Conservation (phyloP, 1,140 invertebrate species). For the Drosophila yakuba region DNA sequence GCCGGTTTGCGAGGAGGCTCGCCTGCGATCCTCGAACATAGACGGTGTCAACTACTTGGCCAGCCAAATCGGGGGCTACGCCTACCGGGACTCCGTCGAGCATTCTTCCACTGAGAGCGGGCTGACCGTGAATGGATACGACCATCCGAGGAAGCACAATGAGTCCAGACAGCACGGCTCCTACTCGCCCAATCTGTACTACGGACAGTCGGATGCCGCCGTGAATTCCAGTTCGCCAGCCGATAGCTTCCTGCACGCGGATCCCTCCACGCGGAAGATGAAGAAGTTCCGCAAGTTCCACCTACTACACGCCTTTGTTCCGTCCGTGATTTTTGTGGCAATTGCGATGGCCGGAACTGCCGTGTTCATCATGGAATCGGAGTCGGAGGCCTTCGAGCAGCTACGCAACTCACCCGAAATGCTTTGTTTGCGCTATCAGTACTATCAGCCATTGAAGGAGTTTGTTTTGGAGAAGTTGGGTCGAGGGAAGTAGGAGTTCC, state of each 20-base stretch:
- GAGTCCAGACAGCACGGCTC: slow-evolving; percentile 81
- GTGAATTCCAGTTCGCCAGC: slow-evolving; percentile 53
- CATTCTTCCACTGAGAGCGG: slow-evolving; percentile 87
- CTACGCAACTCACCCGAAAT: slow-evolving; percentile 92
- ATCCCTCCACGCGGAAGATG: slow-evolving; percentile 44
- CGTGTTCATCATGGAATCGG: slow-evolving; percentile 90
- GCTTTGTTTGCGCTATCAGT: slow-evolving; percentile 90
- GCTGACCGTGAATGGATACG: slow-evolving; percentile 85
- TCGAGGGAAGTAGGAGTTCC: slow-evolving; percentile 45
- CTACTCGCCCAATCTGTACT: slow-evolving; percentile 75
- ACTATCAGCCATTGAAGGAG: slow-evolving; percentile 93
- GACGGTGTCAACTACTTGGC: slow-evolving; percentile 56
- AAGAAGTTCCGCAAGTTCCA: slow-evolving; percentile 86
- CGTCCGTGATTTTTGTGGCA: slow-evolving; percentile 89
- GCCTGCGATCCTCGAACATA: slow-evolving; percentile 65
- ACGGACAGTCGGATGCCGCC: slow-evolving; percentile 67
- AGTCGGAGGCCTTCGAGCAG: slow-evolving; percentile 89
- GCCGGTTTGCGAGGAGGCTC: slow-evolving; percentile 87
- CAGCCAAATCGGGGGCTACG: slow-evolving; percentile 85
- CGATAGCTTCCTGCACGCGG: slow-evolving; percentile 41
- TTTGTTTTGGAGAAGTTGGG: slow-evolving; percentile 86
- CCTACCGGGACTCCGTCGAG: slow-evolving; percentile 90
- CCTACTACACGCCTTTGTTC: slow-evolving; percentile 89
- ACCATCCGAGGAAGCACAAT: slow-evolving; percentile 81
- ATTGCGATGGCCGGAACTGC: slow-evolving; percentile 88